Evolutionary conservation across 1,140 invertebrate genomes (phyloP), one percentile per base, ranked within the genome.

Genomic region (Cydia fagiglandana): DNA sequence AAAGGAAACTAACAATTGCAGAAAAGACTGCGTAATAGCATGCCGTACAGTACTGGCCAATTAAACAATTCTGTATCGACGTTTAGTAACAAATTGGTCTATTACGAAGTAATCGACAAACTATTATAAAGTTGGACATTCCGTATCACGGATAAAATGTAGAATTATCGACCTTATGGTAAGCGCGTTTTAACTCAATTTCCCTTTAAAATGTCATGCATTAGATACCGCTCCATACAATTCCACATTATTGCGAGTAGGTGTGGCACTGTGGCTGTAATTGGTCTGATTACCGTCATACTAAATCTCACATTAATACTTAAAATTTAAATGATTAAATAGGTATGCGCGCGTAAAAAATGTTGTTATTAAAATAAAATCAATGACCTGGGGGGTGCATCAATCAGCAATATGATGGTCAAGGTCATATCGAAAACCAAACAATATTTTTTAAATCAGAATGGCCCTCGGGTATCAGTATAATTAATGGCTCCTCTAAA

Each of bases 51-150:
- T 70, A 38, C n/a, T n/a, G 38, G 7, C 17, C 66, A 70, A 70
- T 70, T 70, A 70, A 41, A 45, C 66, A 70, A 45, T 70, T 70
- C 12, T 38, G 30, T 68, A 38, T 38, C 66, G 15, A 45, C 30
- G 66, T 41, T 70, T 70, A 70, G 15, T 38, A 3, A 45, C 66
- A 70, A 70, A 38, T 70, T 70, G 34, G 15, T 0, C 64, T 13
- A 38, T 34, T 70, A 38, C 66, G 15, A 41, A 0, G 30, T 38
- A 70, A 70, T 70, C 45, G 66, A 70, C 66, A 20, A 41, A 70
- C 66, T 70, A 70, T 70, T 20, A 70, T 45, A 70, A 41, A 45
- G n/a, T 20, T 41, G 30, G 10, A 24, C 17, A 24, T 20, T 10
- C 20, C 9, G 56, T 61, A 10, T 10, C 53, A 41, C 1, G 38